Conservation (phyloP, 2,113 vertebrate species). For the Syngnathus scovelli region DNA sequence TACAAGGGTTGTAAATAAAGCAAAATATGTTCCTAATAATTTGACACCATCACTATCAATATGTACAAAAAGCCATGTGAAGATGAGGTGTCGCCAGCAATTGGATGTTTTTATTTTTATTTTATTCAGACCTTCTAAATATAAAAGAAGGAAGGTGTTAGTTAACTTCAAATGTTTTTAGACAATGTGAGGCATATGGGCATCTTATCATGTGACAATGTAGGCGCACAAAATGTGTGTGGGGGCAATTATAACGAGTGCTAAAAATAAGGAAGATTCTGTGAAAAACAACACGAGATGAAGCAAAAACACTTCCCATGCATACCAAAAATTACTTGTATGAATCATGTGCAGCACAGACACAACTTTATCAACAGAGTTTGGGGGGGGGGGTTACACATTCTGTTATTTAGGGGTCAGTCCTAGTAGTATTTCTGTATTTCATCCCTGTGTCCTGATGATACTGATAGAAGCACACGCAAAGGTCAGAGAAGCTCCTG, state of each 20-base stretch:
- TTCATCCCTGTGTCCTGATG: slow-evolving; percentile 3
- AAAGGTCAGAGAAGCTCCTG: slow-evolving; percentile 38
- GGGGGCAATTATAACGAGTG: slow-evolving; percentile 11
- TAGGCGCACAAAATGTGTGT: neutral
- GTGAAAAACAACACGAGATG: neutral
- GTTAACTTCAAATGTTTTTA: slow-evolving; percentile 13
- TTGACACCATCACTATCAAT: too few relatives aligned
- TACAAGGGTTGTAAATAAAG: too few relatives aligned
- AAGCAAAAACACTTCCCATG: neutral
- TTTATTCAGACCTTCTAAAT: neutral
- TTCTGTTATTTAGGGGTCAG: slow-evolving; percentile 3
- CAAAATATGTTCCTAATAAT: too few relatives aligned
- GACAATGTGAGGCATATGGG: neutral
- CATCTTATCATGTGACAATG: neutral
- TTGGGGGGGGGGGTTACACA: neutral
- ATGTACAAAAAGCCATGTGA: too few relatives aligned
- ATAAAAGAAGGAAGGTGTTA: slow-evolving; percentile 4
- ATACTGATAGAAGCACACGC: slow-evolving; percentile 11
- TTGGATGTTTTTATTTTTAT: too few relatives aligned
- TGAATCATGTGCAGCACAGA: slow-evolving; percentile 4
- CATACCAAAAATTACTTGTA: slow-evolving; percentile 1
- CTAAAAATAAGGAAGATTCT: slow-evolving; percentile 10
- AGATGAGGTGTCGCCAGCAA: too few relatives aligned
- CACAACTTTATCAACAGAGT: slow-evolving; percentile 14
- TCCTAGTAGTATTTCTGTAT: slow-evolving; percentile 22